Evolutionary conservation across 2,113 vertebrate genomes (phyloP).

Genomic region (Tringa solitaria): DNA sequence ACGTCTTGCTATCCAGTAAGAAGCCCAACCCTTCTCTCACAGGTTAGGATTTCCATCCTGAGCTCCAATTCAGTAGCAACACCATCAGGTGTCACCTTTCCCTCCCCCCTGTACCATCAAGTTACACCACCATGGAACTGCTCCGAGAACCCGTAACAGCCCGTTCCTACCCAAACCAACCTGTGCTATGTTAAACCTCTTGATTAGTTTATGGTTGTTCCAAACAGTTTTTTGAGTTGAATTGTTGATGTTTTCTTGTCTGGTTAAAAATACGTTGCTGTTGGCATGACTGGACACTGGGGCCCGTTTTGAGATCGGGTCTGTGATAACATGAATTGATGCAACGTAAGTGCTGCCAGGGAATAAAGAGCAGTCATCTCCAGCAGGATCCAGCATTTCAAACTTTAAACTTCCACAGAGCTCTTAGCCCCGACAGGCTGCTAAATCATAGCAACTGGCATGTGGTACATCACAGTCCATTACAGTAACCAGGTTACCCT

Average conservation of each 20-base stretch:
- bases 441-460: not conserved
- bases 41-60: not conserved
- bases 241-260: not conserved
- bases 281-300: not conserved
- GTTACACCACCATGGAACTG: not conserved
- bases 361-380: conserved; percentile 10
- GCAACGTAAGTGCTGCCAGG: not conserved
- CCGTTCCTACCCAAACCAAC: not conserved
- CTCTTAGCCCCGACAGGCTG: conserved; percentile 15
- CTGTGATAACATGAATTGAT: not conserved
- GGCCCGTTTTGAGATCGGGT: not conserved
- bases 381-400: not conserved
- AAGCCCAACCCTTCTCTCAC: not conserved
- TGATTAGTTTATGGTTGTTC: not conserved
- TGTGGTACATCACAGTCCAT: not conserved
- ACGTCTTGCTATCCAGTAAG: not conserved
- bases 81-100: not conserved
- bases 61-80: not conserved
- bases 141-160: not conserved
- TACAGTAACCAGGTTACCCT: conserved; percentile 6
- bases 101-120: not conserved
- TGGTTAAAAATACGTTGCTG: not conserved
- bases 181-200: not conserved
- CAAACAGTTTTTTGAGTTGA: not conserved
- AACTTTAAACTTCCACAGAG: not conserved